Conservation (phyloP, 1,140 invertebrate species). For the Plectrocnemia conspersa region DNA sequence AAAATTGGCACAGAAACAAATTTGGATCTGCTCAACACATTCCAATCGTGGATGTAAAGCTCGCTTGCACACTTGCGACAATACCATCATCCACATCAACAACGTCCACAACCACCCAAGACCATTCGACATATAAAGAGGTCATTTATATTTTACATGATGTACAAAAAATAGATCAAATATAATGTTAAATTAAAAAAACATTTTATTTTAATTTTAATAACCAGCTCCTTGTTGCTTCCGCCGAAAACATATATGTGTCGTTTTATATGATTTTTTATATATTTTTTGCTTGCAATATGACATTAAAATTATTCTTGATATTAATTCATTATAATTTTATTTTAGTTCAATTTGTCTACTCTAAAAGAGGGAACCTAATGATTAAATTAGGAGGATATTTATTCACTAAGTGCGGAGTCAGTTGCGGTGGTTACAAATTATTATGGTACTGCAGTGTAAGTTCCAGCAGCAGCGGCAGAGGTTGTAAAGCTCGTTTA, state of each 20-base stretch:
- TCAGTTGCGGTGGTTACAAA: neutral
- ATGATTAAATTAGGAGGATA: neutral
- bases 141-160: no score
- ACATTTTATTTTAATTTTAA: no score
- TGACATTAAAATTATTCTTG: no score
- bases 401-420: neutral
- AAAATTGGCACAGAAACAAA: no score
- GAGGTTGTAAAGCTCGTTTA: neutral
- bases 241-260: no score
- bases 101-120: slow-evolving; percentile 6
- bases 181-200: no score
- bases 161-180: no score
- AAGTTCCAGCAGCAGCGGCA: neutral
- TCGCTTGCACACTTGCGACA: neutral
- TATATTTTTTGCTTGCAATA: no score
- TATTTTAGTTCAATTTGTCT: neutral
- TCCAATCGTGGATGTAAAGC: slow-evolving; percentile 22
- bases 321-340: no score
- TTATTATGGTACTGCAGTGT: neutral
- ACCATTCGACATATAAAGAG: no score
- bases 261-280: no score
- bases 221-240: no score
- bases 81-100: neutral
- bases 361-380: neutral
- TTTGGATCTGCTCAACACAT: slow-evolving; percentile 22